These are phyloP conservation scores for Anarrhichthys ocellatus DNA, from an alignment of 2,113 vertebrate genomes.

Conservation along the genomic window DNA sequence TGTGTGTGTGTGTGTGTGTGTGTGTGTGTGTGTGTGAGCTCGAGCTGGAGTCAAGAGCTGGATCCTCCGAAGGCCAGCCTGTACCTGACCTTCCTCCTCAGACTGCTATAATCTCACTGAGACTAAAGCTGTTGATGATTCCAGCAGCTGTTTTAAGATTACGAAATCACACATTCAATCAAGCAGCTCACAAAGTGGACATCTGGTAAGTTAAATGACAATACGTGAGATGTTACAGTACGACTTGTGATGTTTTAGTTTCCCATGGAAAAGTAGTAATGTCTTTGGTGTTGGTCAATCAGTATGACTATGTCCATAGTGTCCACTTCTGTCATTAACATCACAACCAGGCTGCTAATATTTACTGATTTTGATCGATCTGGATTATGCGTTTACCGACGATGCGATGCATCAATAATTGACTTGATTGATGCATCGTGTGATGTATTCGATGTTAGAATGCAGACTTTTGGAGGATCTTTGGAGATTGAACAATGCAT, in stretches of 20 bases:
- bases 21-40: neutral
- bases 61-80: neutral
- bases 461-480: slow-evolving; percentile 1
- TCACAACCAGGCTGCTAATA: neutral
- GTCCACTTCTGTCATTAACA: neutral
- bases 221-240: neutral
- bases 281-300: neutral
- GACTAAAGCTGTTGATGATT: neutral
- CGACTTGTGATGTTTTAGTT: neutral
- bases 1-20: neutral
- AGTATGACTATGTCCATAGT: neutral
- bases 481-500: neutral
- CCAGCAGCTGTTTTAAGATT: neutral
- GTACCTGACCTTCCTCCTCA: neutral
- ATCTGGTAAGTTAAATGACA: neutral
- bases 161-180: neutral
- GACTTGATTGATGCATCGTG: neutral
- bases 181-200: neutral
- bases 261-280: neutral
- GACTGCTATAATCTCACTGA: neutral
- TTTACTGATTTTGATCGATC: slow-evolving; percentile 1
- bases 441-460: slow-evolving; percentile 2
- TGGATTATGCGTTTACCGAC: slow-evolving; percentile 12
- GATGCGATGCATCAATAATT: slow-evolving; percentile 3
- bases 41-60: neutral